Evolutionary conservation across 1,140 invertebrate species (phyloP), one percentile per base, ranked within the genome.

Genomic region (Lineus longissimus): DNA sequence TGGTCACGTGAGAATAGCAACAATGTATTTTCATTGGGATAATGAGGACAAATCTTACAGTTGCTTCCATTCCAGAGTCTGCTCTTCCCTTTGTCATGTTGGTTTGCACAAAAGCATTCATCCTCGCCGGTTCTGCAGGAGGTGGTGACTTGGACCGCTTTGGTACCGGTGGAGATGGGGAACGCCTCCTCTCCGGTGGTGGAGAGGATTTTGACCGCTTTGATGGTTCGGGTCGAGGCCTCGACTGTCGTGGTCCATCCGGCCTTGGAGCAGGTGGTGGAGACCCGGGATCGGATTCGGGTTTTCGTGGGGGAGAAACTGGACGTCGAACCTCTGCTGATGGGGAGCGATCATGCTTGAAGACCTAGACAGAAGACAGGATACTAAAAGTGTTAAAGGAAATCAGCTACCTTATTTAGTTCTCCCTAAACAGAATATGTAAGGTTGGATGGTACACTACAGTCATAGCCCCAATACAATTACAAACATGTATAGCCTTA

Each of bases 101-200:
- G n/a, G 76, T 74, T 61, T 78, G 76, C 19, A 64, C 67, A 63
- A 68, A 72, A 55, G 72, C 75, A 64, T 78, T 75, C 73, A 76
- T 71, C 31, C 63, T 31, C 2, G 19, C 33, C 57, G 29, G 65
- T 59, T 0, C 68, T 69, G 4, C 6, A 36, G 33, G 6, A 4
- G 4, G 33, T 47, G 70, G 73, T 23, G 67, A 68, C 47, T 68
- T 70, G 61, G 68, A 33, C 0, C 67, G 66, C 47, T 71, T 65
- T 56, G 66, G 66, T 25, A 58, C 54, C 1, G 57, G 54, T 0
- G 61, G 59, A 19, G 40, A 27, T 23, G 25, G 58, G 19, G 63
- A 59, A 19, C 65, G 41, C 13, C 33, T 56, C 19, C 57, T 67
- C 25, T 61, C 61, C 25, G 56, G 54, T 1, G 22, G 19, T 13